Conservation (phyloP, 2,797 vertebrate species). For the Phalloptychus januarius region DNA sequence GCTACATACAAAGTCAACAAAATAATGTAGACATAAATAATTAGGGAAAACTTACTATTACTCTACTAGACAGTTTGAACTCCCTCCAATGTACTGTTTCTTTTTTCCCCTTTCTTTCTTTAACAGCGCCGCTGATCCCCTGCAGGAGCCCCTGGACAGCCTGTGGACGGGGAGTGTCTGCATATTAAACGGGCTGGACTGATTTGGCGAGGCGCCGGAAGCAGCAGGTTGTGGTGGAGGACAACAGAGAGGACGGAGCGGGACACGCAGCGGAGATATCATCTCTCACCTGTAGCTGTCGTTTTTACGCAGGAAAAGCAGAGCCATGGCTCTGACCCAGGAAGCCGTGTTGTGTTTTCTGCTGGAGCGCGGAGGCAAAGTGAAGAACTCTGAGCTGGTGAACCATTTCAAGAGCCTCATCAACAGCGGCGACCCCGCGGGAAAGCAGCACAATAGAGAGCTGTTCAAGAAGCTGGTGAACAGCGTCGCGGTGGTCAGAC, state of each 20-base stretch:
- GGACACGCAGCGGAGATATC: neutral
- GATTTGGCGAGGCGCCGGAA: slow-evolving; percentile 72
- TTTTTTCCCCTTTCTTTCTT: neutral
- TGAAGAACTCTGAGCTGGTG: slow-evolving; percentile 85
- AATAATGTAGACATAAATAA: neutral
- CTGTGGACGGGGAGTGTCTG: slow-evolving; percentile 4
- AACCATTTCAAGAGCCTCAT: slow-evolving; percentile 82
- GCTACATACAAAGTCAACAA: neutral
- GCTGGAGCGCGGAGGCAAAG: slow-evolving; percentile 84
- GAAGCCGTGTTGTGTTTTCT: slow-evolving; percentile 86
- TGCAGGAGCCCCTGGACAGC: neutral
- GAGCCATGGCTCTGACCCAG: slow-evolving; percentile 80
- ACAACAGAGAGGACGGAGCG: slow-evolving; percentile 15
- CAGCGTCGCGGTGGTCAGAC: slow-evolving; percentile 87
- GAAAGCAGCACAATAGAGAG: slow-evolving; percentile 83
- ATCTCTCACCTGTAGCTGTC: slow-evolving; percentile 3
- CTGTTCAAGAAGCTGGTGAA: slow-evolving; percentile 89
- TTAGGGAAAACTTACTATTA: neutral
- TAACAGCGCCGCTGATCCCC: neutral
- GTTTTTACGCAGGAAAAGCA: neutral
- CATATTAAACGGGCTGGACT: slow-evolving; percentile 2
- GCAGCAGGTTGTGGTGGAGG: slow-evolving; percentile 72
- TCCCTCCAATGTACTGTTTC: neutral
- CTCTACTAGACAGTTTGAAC: neutral
- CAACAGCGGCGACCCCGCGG: slow-evolving; percentile 78